These are phyloP conservation scores for Drosophila leontia DNA, from an alignment of 1,140 invertebrate genomes.

Conservation along the genomic window DNA sequence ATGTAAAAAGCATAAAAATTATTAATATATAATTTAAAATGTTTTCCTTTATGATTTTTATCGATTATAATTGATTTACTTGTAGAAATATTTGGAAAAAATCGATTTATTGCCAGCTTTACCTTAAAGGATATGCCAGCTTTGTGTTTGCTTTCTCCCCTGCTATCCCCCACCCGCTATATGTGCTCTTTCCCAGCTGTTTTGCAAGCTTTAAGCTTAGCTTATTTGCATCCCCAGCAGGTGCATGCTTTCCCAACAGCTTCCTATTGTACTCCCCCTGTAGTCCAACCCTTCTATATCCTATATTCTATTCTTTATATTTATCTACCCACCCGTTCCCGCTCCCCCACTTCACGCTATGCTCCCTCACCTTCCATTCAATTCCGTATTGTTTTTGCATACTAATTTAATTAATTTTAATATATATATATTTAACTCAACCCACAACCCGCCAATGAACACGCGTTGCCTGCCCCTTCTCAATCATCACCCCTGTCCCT, in stretches of 20 bases:
- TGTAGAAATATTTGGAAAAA: too few species aligned
- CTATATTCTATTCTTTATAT: conserved; percentile 4
- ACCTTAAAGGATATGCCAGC: conserved; percentile 1
- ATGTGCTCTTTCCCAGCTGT: conserved; percentile 21
- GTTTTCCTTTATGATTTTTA: too few species aligned
- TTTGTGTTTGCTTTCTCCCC: conserved; percentile 16
- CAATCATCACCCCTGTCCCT: conserved; percentile 63
- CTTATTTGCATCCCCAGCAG: conserved; percentile 44
- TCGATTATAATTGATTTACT: too few species aligned
- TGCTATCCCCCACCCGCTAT: conserved; percentile 39
- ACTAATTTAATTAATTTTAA: conserved; percentile 79
- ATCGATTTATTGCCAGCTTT: too few species aligned
- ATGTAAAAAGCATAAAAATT: too few species aligned
- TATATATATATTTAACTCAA: conserved; percentile 66
- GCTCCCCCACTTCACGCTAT: conserved; percentile 78
- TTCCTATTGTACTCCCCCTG: conserved; percentile 23
- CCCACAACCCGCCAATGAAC: conserved; percentile 43
- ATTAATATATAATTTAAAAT: too few species aligned
- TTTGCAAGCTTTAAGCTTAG: conserved; percentile 39
- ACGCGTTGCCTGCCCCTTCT: conserved; percentile 50
- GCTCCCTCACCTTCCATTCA: conserved; percentile 59
- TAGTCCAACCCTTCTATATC: conserved; percentile 13
- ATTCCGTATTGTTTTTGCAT: conserved; percentile 67
- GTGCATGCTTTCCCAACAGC: conserved; percentile 48
- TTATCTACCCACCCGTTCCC: conserved; percentile 28